A percentile compares a stretch with the other conserved stretches of the same genome.
Evolutionary conservation across 2,888 invertebrate species (phyloP).

Genomic region (Catocala nupta): DNA sequence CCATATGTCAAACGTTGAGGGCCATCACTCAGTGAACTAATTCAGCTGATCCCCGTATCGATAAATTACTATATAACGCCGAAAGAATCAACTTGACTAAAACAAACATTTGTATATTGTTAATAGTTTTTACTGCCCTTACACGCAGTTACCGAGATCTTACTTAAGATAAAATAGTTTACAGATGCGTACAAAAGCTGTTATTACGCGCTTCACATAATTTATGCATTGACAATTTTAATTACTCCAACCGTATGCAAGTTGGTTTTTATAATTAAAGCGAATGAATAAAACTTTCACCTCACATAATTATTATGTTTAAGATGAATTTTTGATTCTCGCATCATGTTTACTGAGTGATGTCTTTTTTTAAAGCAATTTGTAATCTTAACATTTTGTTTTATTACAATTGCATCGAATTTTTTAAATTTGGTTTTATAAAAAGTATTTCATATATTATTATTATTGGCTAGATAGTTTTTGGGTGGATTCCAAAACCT

Average conservation of each 20-base stretch:
- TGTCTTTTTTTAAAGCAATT: constrained; percentile 20
- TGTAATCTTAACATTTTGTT: constrained; percentile 1
- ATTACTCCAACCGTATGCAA: constrained; percentile 70
- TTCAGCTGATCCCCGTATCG: constrained; percentile 53
- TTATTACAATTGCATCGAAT: neutral
- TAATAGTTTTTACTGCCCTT: constrained; percentile 68
- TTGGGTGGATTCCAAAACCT: no score
- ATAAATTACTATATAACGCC: constrained; percentile 49
- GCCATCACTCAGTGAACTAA: constrained; percentile 46
- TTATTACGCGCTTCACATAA: constrained; percentile 73
- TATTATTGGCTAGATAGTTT: no score
- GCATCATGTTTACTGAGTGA: constrained; percentile 34
- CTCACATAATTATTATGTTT: constrained; percentile 54
- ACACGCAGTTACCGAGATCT: constrained; percentile 62
- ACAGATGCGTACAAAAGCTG: constrained; percentile 72
- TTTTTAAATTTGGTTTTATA: neutral
- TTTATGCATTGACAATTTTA: constrained; percentile 77
- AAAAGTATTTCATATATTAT: no score
- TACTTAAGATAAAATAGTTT: constrained; percentile 74
- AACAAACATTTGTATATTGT: constrained; percentile 67
- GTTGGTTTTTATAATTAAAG: constrained; percentile 69
- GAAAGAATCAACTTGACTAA: constrained; percentile 52
- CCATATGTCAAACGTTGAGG: constrained; percentile 53
- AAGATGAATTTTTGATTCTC: constrained; percentile 47
- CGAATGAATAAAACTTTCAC: constrained; percentile 62